These are phyloP conservation scores for Matsumurasca onukii DNA, from an alignment of 1,140 invertebrate genomes.

Conservation along the genomic window DNA sequence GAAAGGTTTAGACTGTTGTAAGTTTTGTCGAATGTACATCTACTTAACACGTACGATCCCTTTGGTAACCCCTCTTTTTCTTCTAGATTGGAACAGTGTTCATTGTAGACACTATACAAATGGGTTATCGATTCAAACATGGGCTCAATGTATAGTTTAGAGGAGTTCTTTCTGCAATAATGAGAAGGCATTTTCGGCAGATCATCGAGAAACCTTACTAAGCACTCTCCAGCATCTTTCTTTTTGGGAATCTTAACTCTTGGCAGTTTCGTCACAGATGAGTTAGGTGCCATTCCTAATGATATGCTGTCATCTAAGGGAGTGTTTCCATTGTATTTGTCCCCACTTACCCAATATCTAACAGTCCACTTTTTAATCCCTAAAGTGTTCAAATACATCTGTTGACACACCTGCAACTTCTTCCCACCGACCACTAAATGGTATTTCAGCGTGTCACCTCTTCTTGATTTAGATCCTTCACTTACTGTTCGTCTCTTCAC, in stretches of 20 bases:
- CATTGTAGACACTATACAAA: background rate
- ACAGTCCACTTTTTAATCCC: too few relatives aligned
- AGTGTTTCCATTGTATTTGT: background rate
- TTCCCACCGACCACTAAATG: too few relatives aligned
- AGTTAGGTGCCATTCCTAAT: background rate
- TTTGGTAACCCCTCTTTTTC: constrained; percentile 23
- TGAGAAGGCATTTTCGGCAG: background rate
- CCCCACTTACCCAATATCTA: background rate
- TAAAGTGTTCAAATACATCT: too few relatives aligned
- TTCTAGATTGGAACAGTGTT: constrained; percentile 1
- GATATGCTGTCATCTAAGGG: constrained; percentile 1
- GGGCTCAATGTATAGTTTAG: background rate
- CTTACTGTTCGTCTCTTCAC: too few relatives aligned
- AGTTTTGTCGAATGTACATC: constrained; percentile 20
- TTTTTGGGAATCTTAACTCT: constrained; percentile 2
- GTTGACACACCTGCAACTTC: too few relatives aligned
- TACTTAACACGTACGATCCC: too few relatives aligned
- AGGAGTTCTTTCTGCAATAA: background rate
- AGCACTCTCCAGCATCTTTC: too few relatives aligned
- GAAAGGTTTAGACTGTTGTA: background rate
- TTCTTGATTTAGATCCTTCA: background rate
- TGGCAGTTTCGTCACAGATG: background rate
- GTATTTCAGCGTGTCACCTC: too few relatives aligned
- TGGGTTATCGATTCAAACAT: background rate
- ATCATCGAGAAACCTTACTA: background rate